phyloP scores from a whole-genome alignment of 2,888 invertebrate genomes.

The Teleogryllus oceanicus region DNA sequence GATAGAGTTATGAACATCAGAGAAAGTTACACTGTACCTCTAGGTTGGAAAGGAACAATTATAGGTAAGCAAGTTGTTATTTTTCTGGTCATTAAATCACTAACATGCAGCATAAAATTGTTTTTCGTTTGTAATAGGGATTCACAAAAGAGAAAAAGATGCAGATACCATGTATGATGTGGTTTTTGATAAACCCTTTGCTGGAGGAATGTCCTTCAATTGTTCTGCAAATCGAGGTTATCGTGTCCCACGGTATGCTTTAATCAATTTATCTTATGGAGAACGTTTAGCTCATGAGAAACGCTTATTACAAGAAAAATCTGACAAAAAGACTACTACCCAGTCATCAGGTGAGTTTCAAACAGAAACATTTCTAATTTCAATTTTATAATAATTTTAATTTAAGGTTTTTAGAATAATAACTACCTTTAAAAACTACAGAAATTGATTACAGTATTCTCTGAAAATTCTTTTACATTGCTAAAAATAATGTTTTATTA shows the following conservation, averaged over 20 bases:
- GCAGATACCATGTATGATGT: constrained; percentile 68
- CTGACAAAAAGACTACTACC: neutral
- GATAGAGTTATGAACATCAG: constrained; percentile 82
- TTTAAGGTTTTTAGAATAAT: too few relatives aligned
- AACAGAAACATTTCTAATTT: neutral
- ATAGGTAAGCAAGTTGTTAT: constrained; percentile 54
- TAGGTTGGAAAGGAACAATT: constrained; percentile 80
- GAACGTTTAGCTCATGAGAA: constrained; percentile 47
- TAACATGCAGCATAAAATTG: constrained; percentile 19
- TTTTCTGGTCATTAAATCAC: constrained; percentile 21
- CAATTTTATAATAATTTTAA: too few relatives aligned
- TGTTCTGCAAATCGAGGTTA: constrained; percentile 53
- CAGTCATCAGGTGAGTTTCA: neutral
- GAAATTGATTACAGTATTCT: too few relatives aligned
- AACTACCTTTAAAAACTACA: too few relatives aligned
- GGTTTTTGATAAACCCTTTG: constrained; percentile 74
- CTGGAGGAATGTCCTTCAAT: constrained; percentile 59
- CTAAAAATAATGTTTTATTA: too few relatives aligned
- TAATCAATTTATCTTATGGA: constrained; percentile 62
- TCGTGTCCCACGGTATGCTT: constrained; percentile 51
- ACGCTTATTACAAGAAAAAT: neutral
- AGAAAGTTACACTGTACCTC: constrained; percentile 70
- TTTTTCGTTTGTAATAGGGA: constrained; percentile 42
- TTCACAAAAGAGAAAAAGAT: constrained; percentile 48
- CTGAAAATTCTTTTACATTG: too few relatives aligned